These are phyloP conservation scores for Saguinus imperator DNA, from an alignment of 2,113 vertebrate species.

Conservation along the genomic window DNA sequence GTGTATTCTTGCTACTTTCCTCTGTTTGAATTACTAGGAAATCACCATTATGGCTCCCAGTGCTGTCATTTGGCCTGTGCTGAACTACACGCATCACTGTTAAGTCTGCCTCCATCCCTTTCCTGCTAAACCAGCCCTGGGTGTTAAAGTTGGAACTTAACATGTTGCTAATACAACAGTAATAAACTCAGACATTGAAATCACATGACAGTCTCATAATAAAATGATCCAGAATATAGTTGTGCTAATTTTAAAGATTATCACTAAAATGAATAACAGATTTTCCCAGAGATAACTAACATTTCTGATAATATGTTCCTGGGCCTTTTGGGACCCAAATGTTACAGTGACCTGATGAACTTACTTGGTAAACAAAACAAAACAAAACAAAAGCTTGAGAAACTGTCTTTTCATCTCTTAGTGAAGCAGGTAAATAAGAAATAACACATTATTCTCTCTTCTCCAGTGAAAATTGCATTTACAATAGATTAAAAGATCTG, in stretches of 20 bases:
- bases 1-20: background rate
- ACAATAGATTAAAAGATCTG: background rate
- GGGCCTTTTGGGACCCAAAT: background rate
- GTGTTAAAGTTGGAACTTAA: background rate
- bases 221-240: background rate
- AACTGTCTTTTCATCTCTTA: background rate
- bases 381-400: background rate
- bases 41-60: background rate
- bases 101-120: background rate
- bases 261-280: background rate
- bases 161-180: background rate
- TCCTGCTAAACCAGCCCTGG: background rate
- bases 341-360: background rate
- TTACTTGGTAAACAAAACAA: background rate
- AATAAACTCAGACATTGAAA: background rate
- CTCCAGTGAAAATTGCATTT: background rate
- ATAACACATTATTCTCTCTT: background rate
- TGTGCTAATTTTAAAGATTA: background rate
- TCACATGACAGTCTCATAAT: background rate
- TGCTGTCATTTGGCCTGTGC: rapidly evolving
- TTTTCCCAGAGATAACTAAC: background rate
- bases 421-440: background rate
- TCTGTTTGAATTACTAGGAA: background rate
- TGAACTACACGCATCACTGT: background rate
- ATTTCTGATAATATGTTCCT: background rate